phyloP scores from a whole-genome alignment of 2,888 invertebrate species.

The Onchidella celtica region DNA sequence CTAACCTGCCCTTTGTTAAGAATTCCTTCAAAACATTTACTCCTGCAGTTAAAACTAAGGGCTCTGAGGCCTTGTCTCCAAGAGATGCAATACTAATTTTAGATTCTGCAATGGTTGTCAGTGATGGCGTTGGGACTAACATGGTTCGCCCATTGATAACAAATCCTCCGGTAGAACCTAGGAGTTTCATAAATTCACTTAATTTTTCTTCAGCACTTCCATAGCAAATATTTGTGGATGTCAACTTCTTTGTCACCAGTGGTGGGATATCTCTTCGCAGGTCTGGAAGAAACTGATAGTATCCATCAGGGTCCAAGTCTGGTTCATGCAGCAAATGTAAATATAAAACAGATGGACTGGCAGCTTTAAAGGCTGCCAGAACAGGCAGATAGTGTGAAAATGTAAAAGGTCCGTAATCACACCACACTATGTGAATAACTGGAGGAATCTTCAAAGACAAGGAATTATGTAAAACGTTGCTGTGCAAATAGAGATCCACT shows the following conservation, averaged over 20 bases:
- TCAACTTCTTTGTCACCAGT: constrained; percentile 42
- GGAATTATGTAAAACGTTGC: constrained; percentile 33
- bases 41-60: constrained; percentile 28
- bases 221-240: constrained; percentile 40
- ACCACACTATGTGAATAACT: constrained; percentile 68
- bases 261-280: constrained; percentile 62
- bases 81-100: constrained; percentile 28
- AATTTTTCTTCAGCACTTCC: constrained; percentile 26
- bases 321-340: constrained; percentile 60
- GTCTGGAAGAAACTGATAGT: constrained; percentile 64
- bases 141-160: constrained; percentile 61
- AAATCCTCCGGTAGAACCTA: constrained; percentile 64
- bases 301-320: constrained; percentile 57
- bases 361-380: constrained; percentile 61
- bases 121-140: constrained; percentile 35
- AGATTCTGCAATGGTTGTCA: constrained; percentile 33
- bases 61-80: constrained; percentile 6
- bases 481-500: constrained; percentile 32
- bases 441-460: constrained; percentile 45
- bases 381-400: constrained; percentile 69
- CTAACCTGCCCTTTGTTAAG: background rate
- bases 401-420: constrained; percentile 63
- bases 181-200: constrained; percentile 36
- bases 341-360: constrained; percentile 63
- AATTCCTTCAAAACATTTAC: constrained; percentile 6